Percentiles rank a stretch among this genome's conserved stretches.
Evolutionary conservation across 2,113 vertebrate genomes (phyloP).

Genomic region (Gracilinanus agilis): DNA sequence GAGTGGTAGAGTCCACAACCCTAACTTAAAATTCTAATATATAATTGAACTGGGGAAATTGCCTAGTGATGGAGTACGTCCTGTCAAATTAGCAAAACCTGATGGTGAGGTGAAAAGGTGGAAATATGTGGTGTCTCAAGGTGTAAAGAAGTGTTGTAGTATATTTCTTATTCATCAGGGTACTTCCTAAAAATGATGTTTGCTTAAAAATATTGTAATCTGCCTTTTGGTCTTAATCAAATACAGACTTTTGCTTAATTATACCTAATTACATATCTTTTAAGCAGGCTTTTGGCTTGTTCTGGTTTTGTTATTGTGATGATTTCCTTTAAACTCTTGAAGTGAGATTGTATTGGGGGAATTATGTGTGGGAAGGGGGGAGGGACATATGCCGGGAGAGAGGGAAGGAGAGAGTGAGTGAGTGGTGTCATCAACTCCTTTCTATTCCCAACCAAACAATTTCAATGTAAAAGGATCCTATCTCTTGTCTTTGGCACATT

Average conservation of each 20-base stretch:
- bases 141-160: neutral
- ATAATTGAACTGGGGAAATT: neutral
- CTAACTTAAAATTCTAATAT: neutral
- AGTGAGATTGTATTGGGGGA: neutral
- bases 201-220: neutral
- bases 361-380: no score
- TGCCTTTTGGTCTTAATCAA: conserved; percentile 48
- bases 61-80: neutral
- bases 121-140: neutral
- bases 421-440: neutral
- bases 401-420: neutral
- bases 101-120: neutral
- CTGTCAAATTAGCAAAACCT: neutral
- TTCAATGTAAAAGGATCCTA: rapidly evolving
- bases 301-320: conserved; percentile 27
- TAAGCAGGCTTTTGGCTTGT: conserved; percentile 28
- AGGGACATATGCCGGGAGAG: no score
- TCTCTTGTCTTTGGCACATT: neutral
- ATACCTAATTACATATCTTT: conserved; percentile 21
- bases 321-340: conserved; percentile 54
- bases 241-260: conserved; percentile 19
- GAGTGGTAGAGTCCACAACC: neutral
- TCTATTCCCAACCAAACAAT: neutral
- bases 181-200: neutral
- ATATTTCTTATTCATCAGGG: neutral